These are phyloP conservation scores for Micropoecilia bifurca DNA, from an alignment of 2,797 vertebrate species.

Conservation along the genomic window DNA sequence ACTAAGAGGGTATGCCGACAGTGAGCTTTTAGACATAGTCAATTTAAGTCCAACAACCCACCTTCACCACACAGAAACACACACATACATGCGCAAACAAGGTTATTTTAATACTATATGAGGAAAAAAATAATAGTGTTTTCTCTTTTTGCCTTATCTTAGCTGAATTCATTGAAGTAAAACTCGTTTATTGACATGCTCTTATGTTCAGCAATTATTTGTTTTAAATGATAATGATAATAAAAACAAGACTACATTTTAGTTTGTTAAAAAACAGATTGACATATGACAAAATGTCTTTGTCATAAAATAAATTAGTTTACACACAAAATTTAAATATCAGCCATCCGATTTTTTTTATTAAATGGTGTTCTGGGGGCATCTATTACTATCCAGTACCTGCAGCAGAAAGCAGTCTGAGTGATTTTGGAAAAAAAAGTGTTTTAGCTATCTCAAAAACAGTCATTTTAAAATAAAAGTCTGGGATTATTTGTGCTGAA, in stretches of 20 bases:
- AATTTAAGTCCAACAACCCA: conserved; percentile 57
- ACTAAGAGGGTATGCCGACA: conserved; percentile 73
- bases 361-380: neutral
- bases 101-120: neutral
- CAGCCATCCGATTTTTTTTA: neutral
- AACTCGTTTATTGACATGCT: neutral
- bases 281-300: neutral
- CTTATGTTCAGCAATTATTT: neutral
- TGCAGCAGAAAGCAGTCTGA: neutral
- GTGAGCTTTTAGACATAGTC: conserved; percentile 73
- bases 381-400: neutral
- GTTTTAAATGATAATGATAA: neutral
- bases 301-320: neutral
- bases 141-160: neutral
- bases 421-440: neutral
- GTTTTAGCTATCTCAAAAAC: neutral
- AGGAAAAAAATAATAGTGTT: neutral
- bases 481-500: neutral
- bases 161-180: neutral
- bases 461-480: neutral
- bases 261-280: neutral
- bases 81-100: neutral
- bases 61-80: conserved; percentile 8
- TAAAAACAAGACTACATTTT: neutral
- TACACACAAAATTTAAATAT: neutral